These are phyloP conservation scores for Aplocera efformata DNA, from an alignment of 2,888 invertebrate species.

Conservation along the genomic window DNA sequence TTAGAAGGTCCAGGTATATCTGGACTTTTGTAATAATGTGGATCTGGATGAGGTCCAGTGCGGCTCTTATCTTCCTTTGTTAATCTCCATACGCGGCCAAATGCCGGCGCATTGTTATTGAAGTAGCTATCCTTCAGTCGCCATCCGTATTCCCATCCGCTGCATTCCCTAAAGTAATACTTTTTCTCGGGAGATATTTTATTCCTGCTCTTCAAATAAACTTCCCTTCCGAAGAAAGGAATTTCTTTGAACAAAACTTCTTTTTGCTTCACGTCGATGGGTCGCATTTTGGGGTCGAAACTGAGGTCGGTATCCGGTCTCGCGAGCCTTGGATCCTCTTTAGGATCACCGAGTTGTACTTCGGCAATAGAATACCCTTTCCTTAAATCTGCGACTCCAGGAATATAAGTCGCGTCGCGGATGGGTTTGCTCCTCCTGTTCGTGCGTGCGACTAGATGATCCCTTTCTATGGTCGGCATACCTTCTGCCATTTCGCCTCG, in stretches of 20 bases:
- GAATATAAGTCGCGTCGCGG: constrained; percentile 34
- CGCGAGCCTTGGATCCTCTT: constrained; percentile 41
- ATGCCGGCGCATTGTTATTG: constrained; percentile 24
- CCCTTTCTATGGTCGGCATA: constrained; percentile 38
- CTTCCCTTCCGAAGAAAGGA: constrained; percentile 41
- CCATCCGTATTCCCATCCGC: constrained; percentile 47
- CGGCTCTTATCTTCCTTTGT: constrained; percentile 35
- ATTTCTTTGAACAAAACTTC: constrained; percentile 42
- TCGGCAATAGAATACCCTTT: constrained; percentile 44
- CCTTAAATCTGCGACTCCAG: constrained; percentile 31
- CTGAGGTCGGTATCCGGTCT: constrained; percentile 39
- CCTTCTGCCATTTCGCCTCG: constrained; percentile 34
- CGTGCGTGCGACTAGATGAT: constrained; percentile 28
- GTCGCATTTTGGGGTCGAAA: constrained; percentile 45
- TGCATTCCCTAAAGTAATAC: constrained; percentile 42
- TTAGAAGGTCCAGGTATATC: constrained; percentile 27
- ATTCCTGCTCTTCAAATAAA: constrained; percentile 40
- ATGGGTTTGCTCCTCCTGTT: constrained; percentile 35
- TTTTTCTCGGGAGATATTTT: constrained; percentile 42
- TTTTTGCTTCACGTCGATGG: constrained; percentile 35
- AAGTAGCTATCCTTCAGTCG: constrained; percentile 44
- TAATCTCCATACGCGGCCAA: constrained; percentile 39
- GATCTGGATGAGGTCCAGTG: constrained; percentile 47
- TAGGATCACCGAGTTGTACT: constrained; percentile 44
- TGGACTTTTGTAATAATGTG: constrained; percentile 35